Conservation (phyloP, 2,113 vertebrate genomes). For the Columba janthina region DNA sequence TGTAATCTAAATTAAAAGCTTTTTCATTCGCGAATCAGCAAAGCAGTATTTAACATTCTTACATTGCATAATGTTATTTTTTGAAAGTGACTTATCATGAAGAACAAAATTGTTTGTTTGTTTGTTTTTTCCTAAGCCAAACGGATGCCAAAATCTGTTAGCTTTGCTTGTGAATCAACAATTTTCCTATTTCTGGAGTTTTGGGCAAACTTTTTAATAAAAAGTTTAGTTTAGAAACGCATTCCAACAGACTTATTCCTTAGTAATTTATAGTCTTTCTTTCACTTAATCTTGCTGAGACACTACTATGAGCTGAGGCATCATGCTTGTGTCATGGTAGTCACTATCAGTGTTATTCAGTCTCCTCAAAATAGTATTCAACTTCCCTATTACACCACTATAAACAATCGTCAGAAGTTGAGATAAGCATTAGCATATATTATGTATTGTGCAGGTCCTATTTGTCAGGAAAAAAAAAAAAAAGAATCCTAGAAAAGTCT, state of each 20-base stretch:
- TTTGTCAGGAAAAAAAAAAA: neutral
- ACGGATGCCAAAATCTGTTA: neutral
- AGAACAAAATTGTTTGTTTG: neutral
- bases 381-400: neutral
- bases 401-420: neutral
- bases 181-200: neutral
- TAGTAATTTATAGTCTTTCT: neutral
- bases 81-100: neutral
- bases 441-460: neutral
- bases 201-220: neutral
- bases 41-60: slow-evolving; percentile 9
- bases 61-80: neutral
- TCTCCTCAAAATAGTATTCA: neutral
- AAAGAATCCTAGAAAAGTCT: neutral
- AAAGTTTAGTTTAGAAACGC: neutral
- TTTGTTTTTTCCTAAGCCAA: neutral
- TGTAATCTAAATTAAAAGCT: slow-evolving; percentile 43
- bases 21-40: slow-evolving; percentile 35
- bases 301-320: neutral
- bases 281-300: neutral
- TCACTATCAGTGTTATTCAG: neutral
- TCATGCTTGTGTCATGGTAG: neutral
- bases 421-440: neutral
- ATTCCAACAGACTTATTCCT: neutral
- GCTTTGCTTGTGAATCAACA: neutral